phyloP scores from a whole-genome alignment of 2,888 invertebrate genomes.

The Asteroscopus sphinx region DNA sequence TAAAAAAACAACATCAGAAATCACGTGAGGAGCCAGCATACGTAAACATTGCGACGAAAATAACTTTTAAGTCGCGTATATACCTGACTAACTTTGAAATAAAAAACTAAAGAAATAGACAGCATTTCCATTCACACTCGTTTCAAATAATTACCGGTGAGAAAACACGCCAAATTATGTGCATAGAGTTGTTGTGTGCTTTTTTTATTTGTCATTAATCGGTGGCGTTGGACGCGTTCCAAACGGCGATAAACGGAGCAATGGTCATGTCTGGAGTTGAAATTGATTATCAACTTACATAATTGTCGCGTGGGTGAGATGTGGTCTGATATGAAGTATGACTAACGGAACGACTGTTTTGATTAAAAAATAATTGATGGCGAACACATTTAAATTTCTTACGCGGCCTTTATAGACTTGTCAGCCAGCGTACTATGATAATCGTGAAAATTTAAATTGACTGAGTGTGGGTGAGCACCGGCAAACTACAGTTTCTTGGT shows the following conservation, averaged over 20 bases:
- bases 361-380: conserved; percentile 17
- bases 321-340: background rate
- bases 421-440: too few species aligned
- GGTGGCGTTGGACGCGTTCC: conserved; percentile 48
- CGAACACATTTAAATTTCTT: conserved; percentile 4
- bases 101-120: conserved; percentile 36
- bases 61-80: conserved; percentile 43
- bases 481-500: too few species aligned
- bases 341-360: conserved; percentile 23
- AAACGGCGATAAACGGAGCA: conserved; percentile 22
- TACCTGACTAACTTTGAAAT: conserved; percentile 39
- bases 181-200: conserved; percentile 12
- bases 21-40: conserved; percentile 74
- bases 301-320: conserved; percentile 43
- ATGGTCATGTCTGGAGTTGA: conserved; percentile 35
- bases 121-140: conserved; percentile 61
- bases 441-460: too few species aligned
- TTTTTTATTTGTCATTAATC: conserved; percentile 36
- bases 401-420: too few species aligned
- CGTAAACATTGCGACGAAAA: conserved; percentile 72
- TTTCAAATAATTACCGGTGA: conserved; percentile 35
- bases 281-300: conserved; percentile 47
- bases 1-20: conserved; percentile 63
- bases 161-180: conserved; percentile 41
- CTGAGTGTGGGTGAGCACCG: too few species aligned